Evolutionary conservation across 1,140 invertebrate species (phyloP).

Genomic region (Drosophila parvula): DNA sequence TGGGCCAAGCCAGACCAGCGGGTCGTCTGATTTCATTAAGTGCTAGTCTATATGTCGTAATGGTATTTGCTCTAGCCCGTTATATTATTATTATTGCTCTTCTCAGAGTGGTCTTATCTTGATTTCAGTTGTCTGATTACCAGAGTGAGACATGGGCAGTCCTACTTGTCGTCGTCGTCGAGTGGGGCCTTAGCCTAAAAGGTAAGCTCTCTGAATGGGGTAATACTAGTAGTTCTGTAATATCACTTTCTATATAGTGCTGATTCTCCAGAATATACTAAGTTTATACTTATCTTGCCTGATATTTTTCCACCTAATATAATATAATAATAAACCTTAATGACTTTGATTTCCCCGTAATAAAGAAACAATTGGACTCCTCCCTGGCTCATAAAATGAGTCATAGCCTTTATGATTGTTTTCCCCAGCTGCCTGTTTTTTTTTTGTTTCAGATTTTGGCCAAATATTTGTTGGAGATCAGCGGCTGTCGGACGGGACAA

Average conservation of each 20-base stretch:
- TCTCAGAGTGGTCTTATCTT: conserved; percentile 25
- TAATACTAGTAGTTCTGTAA: conserved; percentile 6
- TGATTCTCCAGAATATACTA: background rate
- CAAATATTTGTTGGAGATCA: conserved; percentile 52
- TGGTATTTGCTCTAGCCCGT: conserved; percentile 35
- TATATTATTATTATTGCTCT: conserved; percentile 28
- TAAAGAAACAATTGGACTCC: conserved; percentile 1
- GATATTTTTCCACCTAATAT: background rate
- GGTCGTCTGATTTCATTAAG: conserved; percentile 58
- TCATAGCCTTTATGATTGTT: conserved; percentile 41
- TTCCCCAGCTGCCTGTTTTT: conserved; percentile 12
- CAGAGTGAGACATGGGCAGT: conserved; percentile 5
- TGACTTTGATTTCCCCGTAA: background rate
- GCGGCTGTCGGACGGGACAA: conserved; percentile 11
- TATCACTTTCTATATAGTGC: background rate
- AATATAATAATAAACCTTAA: background rate
- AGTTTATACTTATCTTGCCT: no score
- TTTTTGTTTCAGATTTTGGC: background rate
- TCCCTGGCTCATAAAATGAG: conserved; percentile 32
- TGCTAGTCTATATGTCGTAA: conserved; percentile 47
- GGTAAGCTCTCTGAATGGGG: background rate
- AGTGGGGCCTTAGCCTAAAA: conserved; percentile 36
- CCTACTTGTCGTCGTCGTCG: background rate
- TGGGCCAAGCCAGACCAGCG: conserved; percentile 16
- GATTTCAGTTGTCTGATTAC: conserved; percentile 40